These are phyloP conservation scores for Ianthella basta DNA, from an alignment of 37 sponge, comb jelly and placozoan genomes.

Conservation along the genomic window DNA sequence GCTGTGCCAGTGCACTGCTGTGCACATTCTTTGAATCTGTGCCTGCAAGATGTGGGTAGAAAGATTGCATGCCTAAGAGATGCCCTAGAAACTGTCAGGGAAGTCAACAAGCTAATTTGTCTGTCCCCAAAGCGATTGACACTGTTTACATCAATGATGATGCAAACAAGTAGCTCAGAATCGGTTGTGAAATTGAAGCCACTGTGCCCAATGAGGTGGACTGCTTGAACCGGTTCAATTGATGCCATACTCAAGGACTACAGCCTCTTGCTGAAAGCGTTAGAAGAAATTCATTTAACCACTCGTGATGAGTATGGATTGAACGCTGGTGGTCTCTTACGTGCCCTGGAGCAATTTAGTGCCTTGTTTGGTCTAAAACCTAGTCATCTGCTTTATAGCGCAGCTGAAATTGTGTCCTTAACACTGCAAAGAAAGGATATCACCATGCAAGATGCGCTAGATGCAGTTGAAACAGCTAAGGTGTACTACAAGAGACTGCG, in stretches of 20 bases:
- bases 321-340: slow-evolving; percentile 52
- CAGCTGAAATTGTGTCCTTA: slow-evolving; percentile 44
- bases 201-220: slow-evolving; percentile 69
- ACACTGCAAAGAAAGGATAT: slow-evolving; percentile 32
- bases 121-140: slow-evolving; percentile 37
- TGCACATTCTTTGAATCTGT: slow-evolving; percentile 55
- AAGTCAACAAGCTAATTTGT: slow-evolving; percentile 41
- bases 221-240: slow-evolving; percentile 57
- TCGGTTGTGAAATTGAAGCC: slow-evolving; percentile 31
- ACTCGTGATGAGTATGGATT: slow-evolving; percentile 59
- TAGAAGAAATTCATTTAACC: slow-evolving; percentile 62
- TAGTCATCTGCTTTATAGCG: slow-evolving; percentile 38
- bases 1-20: slow-evolving; percentile 61
- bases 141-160: slow-evolving; percentile 34
- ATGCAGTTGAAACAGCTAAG: slow-evolving; percentile 53
- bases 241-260: slow-evolving; percentile 50
- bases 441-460: slow-evolving; percentile 49
- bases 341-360: slow-evolving; percentile 34
- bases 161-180: slow-evolving; percentile 14
- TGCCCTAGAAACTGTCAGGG: slow-evolving; percentile 52
- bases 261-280: slow-evolving; percentile 34
- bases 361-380: slow-evolving; percentile 52
- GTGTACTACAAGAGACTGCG: slow-evolving; percentile 40
- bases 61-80: slow-evolving; percentile 42
- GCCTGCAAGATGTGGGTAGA: slow-evolving; percentile 55